phyloP scores from a whole-genome alignment of 2,113 vertebrate species.

The Candoia aspera region DNA sequence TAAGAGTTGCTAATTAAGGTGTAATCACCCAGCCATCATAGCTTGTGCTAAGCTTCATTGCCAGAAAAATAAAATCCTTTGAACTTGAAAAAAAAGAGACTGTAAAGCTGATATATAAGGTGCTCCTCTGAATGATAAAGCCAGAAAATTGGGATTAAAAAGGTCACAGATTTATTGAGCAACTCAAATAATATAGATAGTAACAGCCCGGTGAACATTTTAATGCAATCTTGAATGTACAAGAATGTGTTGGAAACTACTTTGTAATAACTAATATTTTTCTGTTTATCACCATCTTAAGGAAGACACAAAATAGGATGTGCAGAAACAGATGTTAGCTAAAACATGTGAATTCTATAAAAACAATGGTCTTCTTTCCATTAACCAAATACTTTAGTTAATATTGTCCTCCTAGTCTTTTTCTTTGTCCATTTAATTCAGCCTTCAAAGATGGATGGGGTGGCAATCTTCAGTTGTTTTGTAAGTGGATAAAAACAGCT shows the following conservation, averaged over 20 bases:
- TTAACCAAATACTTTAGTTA: neutral
- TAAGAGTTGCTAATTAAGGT: slow-evolving; percentile 1
- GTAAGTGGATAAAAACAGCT: neutral
- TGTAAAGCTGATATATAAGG: neutral
- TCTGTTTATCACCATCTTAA: neutral
- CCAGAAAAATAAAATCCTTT: neutral
- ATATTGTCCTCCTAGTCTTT: neutral
- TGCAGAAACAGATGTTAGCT: neutral
- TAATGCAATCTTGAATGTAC: neutral
- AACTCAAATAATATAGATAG: neutral
- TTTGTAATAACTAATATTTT: neutral
- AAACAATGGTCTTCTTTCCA: neutral
- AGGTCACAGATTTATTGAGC: neutral
- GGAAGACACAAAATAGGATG: neutral
- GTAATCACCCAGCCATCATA: neutral
- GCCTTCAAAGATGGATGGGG: neutral
- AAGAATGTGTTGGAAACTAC: neutral
- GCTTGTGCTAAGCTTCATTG: neutral
- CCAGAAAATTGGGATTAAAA: neutral
- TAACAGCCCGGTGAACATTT: neutral
- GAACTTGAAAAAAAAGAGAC: neutral
- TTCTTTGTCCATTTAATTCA: neutral
- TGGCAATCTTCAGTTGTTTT: neutral
- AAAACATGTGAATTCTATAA: neutral
- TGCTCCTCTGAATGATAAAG: neutral